Evolutionary conservation across 2,888 invertebrate species (phyloP), one percentile per base, ranked within the genome.

Genomic region (Lasioglossum leucozonium): DNA sequence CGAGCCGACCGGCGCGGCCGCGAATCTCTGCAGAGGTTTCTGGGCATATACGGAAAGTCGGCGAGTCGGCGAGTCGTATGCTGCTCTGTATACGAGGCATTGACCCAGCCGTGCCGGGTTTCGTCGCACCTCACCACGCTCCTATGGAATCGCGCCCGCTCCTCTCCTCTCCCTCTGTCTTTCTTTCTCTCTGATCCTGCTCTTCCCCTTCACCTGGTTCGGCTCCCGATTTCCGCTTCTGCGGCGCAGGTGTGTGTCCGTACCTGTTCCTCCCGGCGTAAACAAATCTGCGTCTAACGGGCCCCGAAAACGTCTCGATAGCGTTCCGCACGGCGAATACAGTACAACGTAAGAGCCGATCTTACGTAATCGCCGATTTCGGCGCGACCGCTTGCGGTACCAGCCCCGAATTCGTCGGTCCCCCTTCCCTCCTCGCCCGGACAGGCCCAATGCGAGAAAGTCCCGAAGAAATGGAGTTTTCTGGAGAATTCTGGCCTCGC

Each of bases 81-180:
- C 91, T 94, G 94, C 93, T 94, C 94, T 93, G 94, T 91, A 94
- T 94, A 93, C 89, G 87, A 94, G 94, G 91, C 94, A 93, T 94
- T 94, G 94, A 95, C 94, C 94, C 93, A 67, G 90, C 84, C 82
- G 77, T 34, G 81, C 82, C 84, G 92, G 87, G 81, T 87, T 82
- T 77, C 75, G 58, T 77, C 79, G 76, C 72, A 86, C 84, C 79
- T 82, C 77, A 75, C 77, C 77, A 80, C 51, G 77, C 82, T 72
- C 69, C 73, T 62, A 77, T 67, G 55, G 81, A 77, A 69, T 47
- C 67, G 22, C 22, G 71, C 51, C 62, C 62, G 40, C 51, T 67
- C 30, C 62, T n/a, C 11, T n/a, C 10, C 51, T 51, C 51, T 18
- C 8, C 1, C 0, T 18, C 18, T 30, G 2, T 30, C 18, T 30